A percentile compares a stretch with the other conserved stretches of the same genome.
phyloP scores from a whole-genome alignment of 2,888 invertebrate genomes.

The Eudasyphora cyanicolor region DNA sequence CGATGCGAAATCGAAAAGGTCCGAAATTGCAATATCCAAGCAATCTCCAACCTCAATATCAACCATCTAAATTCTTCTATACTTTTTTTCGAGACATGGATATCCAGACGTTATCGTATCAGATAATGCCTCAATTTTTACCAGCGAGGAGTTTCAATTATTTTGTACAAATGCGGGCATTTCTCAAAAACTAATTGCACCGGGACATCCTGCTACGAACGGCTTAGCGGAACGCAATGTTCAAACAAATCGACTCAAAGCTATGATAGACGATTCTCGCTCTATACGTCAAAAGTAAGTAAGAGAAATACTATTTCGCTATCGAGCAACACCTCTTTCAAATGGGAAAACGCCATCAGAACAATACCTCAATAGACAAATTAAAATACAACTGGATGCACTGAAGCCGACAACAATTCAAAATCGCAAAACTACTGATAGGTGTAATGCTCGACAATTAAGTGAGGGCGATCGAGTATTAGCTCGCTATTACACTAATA shows the following conservation, averaged over 20 bases:
- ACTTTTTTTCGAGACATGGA: constrained; percentile 43
- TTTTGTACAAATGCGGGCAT: constrained; percentile 15
- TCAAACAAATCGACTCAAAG: constrained; percentile 40
- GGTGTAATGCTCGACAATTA: constrained; percentile 32
- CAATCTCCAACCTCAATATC: constrained; percentile 46
- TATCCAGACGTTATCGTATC: constrained; percentile 53
- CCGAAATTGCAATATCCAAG: constrained; percentile 42
- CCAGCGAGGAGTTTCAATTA: constrained; percentile 52
- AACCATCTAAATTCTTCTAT: constrained; percentile 52
- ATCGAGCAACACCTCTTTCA: constrained; percentile 46
- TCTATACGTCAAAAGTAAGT: constrained; percentile 68
- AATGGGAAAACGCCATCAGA: constrained; percentile 55
- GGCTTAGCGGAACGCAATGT: constrained; percentile 56
- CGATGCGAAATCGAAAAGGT: constrained; percentile 54
- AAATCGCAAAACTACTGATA: background rate
- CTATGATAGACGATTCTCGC: constrained; percentile 75
- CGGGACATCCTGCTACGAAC: constrained; percentile 53
- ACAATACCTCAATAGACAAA: constrained; percentile 46
- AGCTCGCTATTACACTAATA: constrained; percentile 23
- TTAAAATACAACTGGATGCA: constrained; percentile 36
- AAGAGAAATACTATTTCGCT: constrained; percentile 42
- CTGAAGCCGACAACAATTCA: background rate
- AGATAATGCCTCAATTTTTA: constrained; percentile 56
- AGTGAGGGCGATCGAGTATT: constrained; percentile 40
- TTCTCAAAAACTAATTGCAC: constrained; percentile 60